phyloP scores from a whole-genome alignment of 2,113 vertebrate species.

The Aspidoscelis tigris region DNA sequence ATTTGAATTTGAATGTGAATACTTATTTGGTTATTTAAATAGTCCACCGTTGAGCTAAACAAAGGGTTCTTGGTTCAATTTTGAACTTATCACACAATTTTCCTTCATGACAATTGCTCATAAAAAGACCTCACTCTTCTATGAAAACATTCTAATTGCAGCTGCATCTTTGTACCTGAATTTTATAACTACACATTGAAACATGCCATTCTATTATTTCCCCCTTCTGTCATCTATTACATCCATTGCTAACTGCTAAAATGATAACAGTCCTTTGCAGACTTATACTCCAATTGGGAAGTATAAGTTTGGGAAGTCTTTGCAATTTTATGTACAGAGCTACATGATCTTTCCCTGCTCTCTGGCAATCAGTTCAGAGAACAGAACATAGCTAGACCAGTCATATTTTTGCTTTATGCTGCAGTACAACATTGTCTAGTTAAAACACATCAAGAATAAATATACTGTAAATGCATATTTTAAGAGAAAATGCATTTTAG shows the following conservation, averaged over 20 bases:
- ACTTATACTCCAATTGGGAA: neutral
- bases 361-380: neutral
- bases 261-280: neutral
- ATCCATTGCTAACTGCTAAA: neutral
- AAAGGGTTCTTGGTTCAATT: no score
- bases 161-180: neutral
- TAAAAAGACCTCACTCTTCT: neutral
- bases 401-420: no score
- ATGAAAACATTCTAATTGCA: neutral
- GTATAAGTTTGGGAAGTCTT: neutral
- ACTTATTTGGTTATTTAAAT: no score
- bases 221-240: no score
- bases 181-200: neutral
- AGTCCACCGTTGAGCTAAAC: no score
- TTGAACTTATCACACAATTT: no score
- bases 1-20: no score
- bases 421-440: no score
- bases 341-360: neutral
- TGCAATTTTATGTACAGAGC: neutral
- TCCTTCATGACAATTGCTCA: no score
- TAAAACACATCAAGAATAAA: neutral
- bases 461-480: neutral
- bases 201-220: neutral
- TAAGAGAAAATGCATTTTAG: no score
- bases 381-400: neutral